Evolutionary conservation across 1,140 invertebrate genomes (phyloP).

Genomic region (Anastatus disparis): DNA sequence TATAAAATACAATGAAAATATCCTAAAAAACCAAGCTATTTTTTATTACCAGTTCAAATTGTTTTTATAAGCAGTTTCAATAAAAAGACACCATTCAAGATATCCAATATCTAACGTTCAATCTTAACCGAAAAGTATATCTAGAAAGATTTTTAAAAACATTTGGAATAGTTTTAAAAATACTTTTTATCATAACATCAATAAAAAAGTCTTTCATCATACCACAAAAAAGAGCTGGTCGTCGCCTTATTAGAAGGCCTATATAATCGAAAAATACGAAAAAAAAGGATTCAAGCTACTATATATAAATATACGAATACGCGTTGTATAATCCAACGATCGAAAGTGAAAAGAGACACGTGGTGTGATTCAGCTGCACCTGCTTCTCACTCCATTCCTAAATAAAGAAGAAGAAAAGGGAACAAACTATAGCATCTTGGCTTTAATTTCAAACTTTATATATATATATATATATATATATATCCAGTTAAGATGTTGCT

Average conservation of each 20-base stretch:
- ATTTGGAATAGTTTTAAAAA: background rate
- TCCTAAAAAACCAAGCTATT: too few relatives aligned
- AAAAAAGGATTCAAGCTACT: background rate
- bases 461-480: too few relatives aligned
- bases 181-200: too few relatives aligned
- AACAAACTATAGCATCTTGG: background rate
- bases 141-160: background rate
- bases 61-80: too few relatives aligned
- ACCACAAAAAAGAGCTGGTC: background rate
- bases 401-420: background rate
- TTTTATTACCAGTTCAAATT: too few relatives aligned
- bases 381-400: background rate
- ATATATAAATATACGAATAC: too few relatives aligned
- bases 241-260: conserved; percentile 5
- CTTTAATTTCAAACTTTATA: background rate
- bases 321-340: conserved; percentile 11
- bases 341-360: conserved; percentile 16
- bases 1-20: too few relatives aligned
- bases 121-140: background rate
- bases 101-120: too few relatives aligned
- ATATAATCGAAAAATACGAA: background rate
- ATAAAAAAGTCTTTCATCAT: too few relatives aligned
- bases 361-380: conserved; percentile 5
- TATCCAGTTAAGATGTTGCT: too few relatives aligned
- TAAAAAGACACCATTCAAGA: too few relatives aligned